Evolutionary conservation across 1,140 invertebrate species (phyloP), one percentile per base, ranked within the genome.

Genomic region (Drosophila ananassae): DNA sequence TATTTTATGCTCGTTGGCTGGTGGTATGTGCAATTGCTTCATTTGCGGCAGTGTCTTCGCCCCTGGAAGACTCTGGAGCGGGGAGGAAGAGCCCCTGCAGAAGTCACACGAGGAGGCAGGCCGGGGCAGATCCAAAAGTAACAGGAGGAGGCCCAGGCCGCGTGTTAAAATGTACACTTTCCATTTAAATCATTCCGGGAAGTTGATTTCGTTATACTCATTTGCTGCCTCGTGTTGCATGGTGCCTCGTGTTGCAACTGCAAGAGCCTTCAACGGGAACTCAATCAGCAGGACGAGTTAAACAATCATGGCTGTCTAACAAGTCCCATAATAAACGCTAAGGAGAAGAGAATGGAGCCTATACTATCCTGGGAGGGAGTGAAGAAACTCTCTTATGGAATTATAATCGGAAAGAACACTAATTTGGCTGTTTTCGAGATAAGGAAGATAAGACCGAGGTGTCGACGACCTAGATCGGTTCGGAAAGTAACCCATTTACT

Each of bases 181-280:
- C 79, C 83, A 87, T 87, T 89, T 87, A 87, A 87, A 87, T 87
- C 82, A 87, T 87, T 87, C 82, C 79, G 78, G 82, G 83, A 87
- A 87, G 71, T 87, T 60, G 77, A 47, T 67, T 72, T 82, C 75
- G 82, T 89, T 87, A 85, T 87, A 85, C 87, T 87, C 87, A 87
- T 87, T 62, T 85, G 80, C 63, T 83, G 80, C 24, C 41, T 25
- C 47, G 34, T 17, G 17, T 17, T 17, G 17, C 17, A 17, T 17
- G 17, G 17, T 17, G 17, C 17, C 17, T 17, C 17, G 24, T 21
- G 32, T 21, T 13, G 34, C 48, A 24, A 21, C 41, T 52, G 52
- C 53, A 46, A 32, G 37, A 54, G 46, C 30, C 56, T 74, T 66
- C 60, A 50, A 46, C 46, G 56, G 60, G 59, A 75, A 75, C 72